These are phyloP conservation scores for Phengaris alcon DNA, from an alignment of 2,888 invertebrate genomes.

Conservation along the genomic window DNA sequence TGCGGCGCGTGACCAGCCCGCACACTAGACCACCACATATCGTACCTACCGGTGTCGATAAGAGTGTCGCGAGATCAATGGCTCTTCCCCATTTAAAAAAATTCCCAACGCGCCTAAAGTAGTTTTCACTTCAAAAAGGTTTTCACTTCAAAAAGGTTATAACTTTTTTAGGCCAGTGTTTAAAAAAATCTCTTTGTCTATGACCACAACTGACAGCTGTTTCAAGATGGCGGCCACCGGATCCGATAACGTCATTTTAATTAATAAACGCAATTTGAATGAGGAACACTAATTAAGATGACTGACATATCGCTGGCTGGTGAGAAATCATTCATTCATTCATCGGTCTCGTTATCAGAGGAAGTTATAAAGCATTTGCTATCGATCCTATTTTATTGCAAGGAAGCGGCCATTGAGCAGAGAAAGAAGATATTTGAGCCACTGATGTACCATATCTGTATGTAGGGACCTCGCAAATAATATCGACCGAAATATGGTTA, in stretches of 20 bases:
- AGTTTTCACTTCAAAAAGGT: no score
- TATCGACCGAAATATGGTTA: no score
- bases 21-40: no score
- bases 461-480: neutral
- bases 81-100: no score
- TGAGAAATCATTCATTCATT: slow-evolving; percentile 58
- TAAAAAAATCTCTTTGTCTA: neutral
- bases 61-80: no score
- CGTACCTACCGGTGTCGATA: no score
- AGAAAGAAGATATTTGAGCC: slow-evolving; percentile 11
- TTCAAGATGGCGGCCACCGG: slow-evolving; percentile 19
- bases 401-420: slow-evolving; percentile 5
- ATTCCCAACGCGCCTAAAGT: no score
- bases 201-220: slow-evolving; percentile 6
- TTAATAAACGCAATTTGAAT: slow-evolving; percentile 24
- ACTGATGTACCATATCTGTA: neutral
- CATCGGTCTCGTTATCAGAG: slow-evolving; percentile 56
- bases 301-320: slow-evolving; percentile 19
- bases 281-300: slow-evolving; percentile 27
- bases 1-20: no score
- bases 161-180: no score
- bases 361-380: slow-evolving; percentile 70
- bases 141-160: no score
- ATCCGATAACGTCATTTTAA: slow-evolving; percentile 3
- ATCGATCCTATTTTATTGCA: slow-evolving; percentile 47